Evolutionary conservation across 2,797 vertebrate genomes (phyloP), one percentile per base, ranked within the genome.

Genomic region (Microchirus variegatus): DNA sequence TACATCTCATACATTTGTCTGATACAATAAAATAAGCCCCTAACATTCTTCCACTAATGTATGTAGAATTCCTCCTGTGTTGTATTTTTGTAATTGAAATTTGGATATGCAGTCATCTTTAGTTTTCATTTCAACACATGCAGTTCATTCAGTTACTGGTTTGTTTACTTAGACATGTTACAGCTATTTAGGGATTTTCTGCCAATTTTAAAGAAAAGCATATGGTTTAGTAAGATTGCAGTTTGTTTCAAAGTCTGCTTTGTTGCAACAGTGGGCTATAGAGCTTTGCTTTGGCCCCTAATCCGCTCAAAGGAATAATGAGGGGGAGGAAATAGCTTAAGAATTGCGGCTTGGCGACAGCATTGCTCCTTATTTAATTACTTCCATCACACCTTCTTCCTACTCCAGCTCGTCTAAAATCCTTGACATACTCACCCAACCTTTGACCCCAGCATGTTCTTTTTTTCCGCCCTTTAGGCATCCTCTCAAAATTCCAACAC

Each of bases 291-390:
- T 58, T 75, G 71, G 67, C 70, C 58, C 54, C 66, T 81, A 85
- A 89, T 86, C 80, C 50, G 36, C 62, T 84, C 78, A 69, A 70
- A 82, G 64, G 68, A 77, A 74, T 78, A 71, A 81, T 58, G 70
- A 83, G 75, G 63, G 74, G 79, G 67, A 80, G 78, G 77, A 85
- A 87, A 80, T 81, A 10, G 70, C 73, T 85, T 67, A 63, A 69
- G 61, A 79, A 72, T 55, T 78, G 77, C 62, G 13, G 80, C 70
- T 66, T 59, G 73, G 77, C 50, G 2, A 63, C 71, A 65, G 70
- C 58, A 46, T 65, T 62, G 59, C 77, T 80, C 47, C 73, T 87
- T 71, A 76, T 86, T 86, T 86, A 89, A 90, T 90, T 85, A 89
- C 86, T 88, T 88, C 86, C 86, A 85, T 87, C 73, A 79, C 70